These are phyloP conservation scores for Therioaphis trifolii DNA, from an alignment of 2,888 invertebrate genomes.

Conservation along the genomic window DNA sequence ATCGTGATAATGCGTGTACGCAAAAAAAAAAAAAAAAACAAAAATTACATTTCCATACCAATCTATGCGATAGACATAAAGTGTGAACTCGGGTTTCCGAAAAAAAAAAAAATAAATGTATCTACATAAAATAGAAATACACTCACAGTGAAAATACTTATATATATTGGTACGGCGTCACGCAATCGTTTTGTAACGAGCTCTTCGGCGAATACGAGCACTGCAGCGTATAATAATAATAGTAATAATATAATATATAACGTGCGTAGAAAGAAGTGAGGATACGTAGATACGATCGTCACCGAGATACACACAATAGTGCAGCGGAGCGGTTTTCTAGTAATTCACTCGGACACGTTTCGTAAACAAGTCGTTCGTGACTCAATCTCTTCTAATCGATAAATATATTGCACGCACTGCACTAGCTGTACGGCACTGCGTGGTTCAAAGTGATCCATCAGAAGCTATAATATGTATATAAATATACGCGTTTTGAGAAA, in stretches of 20 bases:
- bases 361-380: background rate
- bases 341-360: conserved; percentile 6
- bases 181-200: background rate
- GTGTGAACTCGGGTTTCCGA: conserved; percentile 29
- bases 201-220: background rate
- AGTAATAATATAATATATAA: background rate
- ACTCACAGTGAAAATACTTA: background rate
- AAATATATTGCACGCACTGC: background rate
- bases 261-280: background rate
- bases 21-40: background rate
- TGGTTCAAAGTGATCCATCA: background rate
- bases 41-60: conserved; percentile 9
- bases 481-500: too few species aligned
- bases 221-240: too few species aligned
- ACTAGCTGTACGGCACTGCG: background rate
- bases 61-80: conserved; percentile 19
- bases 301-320: background rate
- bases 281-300: background rate
- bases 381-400: background rate
- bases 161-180: background rate
- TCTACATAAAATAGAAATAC: background rate
- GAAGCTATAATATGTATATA: background rate
- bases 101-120: conserved; percentile 1
- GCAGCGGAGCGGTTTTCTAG: background rate
- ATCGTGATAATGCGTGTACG: conserved; percentile 3